Evolutionary conservation across 2,888 invertebrate genomes (phyloP).

Genomic region (Smittia aterrima): DNA sequence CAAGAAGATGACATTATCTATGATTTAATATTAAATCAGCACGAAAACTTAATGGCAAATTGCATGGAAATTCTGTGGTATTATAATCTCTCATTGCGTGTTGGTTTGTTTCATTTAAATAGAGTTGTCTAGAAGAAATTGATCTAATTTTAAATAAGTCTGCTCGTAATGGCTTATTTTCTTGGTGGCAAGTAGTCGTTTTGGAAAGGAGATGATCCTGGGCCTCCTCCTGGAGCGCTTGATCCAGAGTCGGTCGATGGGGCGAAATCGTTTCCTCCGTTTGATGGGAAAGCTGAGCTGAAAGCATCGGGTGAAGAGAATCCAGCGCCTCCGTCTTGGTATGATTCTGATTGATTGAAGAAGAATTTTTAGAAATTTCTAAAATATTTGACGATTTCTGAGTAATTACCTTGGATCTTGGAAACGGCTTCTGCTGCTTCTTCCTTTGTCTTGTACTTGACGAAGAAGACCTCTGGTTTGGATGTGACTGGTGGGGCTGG

Average conservation of each 20-base stretch:
- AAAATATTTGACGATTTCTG: no score
- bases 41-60: no score
- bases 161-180: background rate
- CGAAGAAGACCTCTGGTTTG: constrained; percentile 53
- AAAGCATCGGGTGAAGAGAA: background rate
- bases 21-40: no score
- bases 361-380: background rate
- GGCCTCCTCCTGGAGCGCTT: background rate
- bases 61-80: no score
- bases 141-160: no score
- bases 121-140: no score
- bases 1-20: no score
- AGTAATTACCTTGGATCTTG: constrained; percentile 50
- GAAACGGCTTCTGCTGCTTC: constrained; percentile 51
- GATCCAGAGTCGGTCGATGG: background rate
- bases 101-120: no score
- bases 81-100: no score
- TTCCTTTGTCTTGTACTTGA: constrained; percentile 52
- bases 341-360: background rate
- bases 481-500: constrained; percentile 51
- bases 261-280: background rate
- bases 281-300: background rate
- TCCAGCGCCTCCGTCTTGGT: constrained; percentile 8
- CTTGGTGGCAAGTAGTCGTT: constrained; percentile 19
- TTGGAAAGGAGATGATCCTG: background rate